These are phyloP conservation scores for Fukomys damarensis DNA, from an alignment of 2,113 vertebrate genomes.

Conservation along the genomic window DNA sequence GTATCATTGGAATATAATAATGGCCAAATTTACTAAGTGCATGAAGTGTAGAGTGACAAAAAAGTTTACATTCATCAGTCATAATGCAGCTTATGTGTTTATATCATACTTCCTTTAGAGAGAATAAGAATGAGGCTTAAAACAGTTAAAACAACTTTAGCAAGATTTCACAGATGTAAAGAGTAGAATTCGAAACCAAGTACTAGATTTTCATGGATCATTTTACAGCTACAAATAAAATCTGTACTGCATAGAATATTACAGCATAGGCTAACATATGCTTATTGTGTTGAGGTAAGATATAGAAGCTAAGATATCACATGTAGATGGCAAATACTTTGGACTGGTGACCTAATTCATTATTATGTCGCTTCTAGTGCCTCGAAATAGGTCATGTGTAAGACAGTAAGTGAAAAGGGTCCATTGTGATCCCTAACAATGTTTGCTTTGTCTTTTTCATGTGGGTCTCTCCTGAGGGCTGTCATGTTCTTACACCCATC, in stretches of 20 bases:
- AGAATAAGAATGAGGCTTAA: background rate
- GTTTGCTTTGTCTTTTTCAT: background rate
- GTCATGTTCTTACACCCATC: background rate
- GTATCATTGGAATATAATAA: background rate
- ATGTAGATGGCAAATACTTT: background rate
- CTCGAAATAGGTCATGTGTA: background rate
- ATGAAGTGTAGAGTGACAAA: background rate
- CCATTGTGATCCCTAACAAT: background rate
- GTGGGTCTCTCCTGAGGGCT: background rate
- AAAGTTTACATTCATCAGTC: background rate
- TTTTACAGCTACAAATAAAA: background rate
- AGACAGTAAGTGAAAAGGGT: background rate
- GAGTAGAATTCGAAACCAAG: background rate
- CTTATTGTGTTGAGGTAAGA: background rate
- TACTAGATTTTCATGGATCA: background rate
- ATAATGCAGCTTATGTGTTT: background rate
- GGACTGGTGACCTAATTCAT: background rate
- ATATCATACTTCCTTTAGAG: background rate
- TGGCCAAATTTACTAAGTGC: background rate
- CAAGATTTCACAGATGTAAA: background rate
- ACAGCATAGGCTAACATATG: background rate
- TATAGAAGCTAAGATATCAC: fast-evolving
- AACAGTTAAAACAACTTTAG: background rate
- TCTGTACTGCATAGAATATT: background rate
- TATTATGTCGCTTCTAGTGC: background rate